These are phyloP conservation scores for Stichodactyla helianthus DNA, from an alignment of 64 coral and sea anemone genomes.

Conservation along the genomic window DNA sequence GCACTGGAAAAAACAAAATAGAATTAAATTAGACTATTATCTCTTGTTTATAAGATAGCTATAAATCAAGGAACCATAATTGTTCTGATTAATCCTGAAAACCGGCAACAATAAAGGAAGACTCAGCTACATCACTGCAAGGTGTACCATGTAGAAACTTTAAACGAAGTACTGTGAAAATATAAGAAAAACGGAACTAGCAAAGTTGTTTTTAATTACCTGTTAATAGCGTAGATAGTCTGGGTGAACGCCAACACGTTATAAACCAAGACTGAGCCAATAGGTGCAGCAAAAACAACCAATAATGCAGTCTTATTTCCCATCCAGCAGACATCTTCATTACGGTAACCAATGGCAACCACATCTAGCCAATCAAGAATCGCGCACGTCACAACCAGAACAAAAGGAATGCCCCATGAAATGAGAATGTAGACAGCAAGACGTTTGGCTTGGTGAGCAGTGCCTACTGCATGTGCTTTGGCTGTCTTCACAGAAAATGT, in stretches of 20 bases:
- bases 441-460: neutral
- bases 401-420: constrained; percentile 73
- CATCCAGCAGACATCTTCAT: constrained; percentile 66
- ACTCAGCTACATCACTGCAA: no score
- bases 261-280: constrained; percentile 59
- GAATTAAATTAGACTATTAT: neutral
- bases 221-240: constrained; percentile 71
- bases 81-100: no score
- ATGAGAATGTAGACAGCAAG: constrained; percentile 54
- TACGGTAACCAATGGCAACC: constrained; percentile 72
- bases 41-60: neutral
- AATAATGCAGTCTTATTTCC: constrained; percentile 57
- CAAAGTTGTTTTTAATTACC: neutral
- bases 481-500: constrained; percentile 50
- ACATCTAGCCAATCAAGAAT: constrained; percentile 64
- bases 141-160: no score
- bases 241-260: constrained; percentile 83
- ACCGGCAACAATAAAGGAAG: no score
- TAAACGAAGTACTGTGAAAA: no score
- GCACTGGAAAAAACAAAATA: constrained; percentile 21
- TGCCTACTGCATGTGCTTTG: constrained; percentile 29
- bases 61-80: no score
- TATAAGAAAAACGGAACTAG: neutral
- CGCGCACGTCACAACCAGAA: constrained; percentile 40
- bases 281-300: constrained; percentile 49